Evolutionary conservation across 2,797 vertebrate genomes (phyloP), one percentile per base, ranked within the genome.

Genomic region (Pagetopsis macropterus): DNA sequence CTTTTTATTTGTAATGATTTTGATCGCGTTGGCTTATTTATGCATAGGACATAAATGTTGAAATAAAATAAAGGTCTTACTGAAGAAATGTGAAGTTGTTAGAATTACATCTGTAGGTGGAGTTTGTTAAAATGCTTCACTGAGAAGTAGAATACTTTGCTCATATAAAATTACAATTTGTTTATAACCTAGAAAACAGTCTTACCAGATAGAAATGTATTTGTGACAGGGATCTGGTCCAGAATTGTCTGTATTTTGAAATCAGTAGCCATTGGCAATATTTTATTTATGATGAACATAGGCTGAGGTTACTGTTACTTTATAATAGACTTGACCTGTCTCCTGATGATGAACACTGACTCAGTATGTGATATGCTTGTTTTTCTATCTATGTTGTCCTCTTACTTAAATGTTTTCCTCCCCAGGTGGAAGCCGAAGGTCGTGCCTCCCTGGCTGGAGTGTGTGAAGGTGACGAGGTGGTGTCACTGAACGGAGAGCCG

Each of bases 401-500:
- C 6, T 66, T n/a, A 54, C 27, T 41, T 17, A 13, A 13, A 21
- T 59, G 13, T 50, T 64, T 14, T 72, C 45, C 43, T 57, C 41
- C 72, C 9, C 83, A 99, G 98, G 94, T 99, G 70, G 91, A 94
- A 33, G 89, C 91, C 49, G 90, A 78, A 5, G 88, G 98, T 57
- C 94, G 91, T 78, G 98, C 97, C 19, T 96, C 91, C 3, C 82
- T 86, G 66, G 96, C 96, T 21, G 98, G 97, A 44, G 89, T 99
- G 57, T 94, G 88, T 75, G 95, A 96, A 54, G 96, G 95, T 4
- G 98, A 99, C 77, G 96, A 99, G 83, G 94, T 98, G 64, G 93
- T 99, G 68, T 96, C 97, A 3, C 95, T 99, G 84, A 99, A 99
- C 33, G 97, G 96, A 64, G 94, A 94, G 65, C 92, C 95, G 0